These are phyloP conservation scores for Barbus barbus DNA, from an alignment of 2,113 vertebrate species.

Conservation along the genomic window DNA sequence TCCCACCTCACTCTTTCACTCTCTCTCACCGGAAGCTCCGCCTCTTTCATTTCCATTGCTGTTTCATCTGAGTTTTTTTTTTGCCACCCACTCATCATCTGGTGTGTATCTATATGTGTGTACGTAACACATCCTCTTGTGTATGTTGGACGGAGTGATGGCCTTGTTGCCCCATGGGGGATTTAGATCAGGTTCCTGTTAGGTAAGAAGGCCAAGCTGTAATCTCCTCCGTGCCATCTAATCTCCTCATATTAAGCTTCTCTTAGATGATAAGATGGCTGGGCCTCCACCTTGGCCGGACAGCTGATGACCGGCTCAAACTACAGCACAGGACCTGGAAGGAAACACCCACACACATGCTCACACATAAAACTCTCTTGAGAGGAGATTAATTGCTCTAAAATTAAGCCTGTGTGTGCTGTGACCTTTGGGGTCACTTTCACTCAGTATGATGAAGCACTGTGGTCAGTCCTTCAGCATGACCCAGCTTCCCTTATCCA, in stretches of 20 bases:
- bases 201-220: conserved; percentile 54
- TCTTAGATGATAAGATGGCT: conserved; percentile 49
- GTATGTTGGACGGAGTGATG: conserved; percentile 19
- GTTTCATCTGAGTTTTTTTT: conserved; percentile 37
- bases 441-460: conserved; percentile 61
- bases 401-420: conserved; percentile 73
- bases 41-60: conserved; percentile 45
- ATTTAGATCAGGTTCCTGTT: conserved; percentile 47
- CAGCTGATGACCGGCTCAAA: conserved; percentile 40
- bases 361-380: conserved; percentile 34
- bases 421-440: conserved; percentile 66
- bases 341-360: conserved; percentile 28
- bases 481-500: conserved; percentile 45
- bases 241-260: conserved; percentile 58
- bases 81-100: conserved; percentile 33
- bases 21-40: conserved; percentile 39
- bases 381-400: conserved; percentile 77
- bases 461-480: conserved; percentile 51
- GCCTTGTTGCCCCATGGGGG: not conserved
- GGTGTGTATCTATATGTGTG: conserved; percentile 49
- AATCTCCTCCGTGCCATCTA: conserved; percentile 50
- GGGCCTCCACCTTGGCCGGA: conserved; percentile 42
- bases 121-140: not conserved
- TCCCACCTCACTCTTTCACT: conserved; percentile 48
- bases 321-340: conserved; percentile 32